phyloP scores from a whole-genome alignment of 92 coral and sea anemone genomes.

The Plumapathes pennacea region DNA sequence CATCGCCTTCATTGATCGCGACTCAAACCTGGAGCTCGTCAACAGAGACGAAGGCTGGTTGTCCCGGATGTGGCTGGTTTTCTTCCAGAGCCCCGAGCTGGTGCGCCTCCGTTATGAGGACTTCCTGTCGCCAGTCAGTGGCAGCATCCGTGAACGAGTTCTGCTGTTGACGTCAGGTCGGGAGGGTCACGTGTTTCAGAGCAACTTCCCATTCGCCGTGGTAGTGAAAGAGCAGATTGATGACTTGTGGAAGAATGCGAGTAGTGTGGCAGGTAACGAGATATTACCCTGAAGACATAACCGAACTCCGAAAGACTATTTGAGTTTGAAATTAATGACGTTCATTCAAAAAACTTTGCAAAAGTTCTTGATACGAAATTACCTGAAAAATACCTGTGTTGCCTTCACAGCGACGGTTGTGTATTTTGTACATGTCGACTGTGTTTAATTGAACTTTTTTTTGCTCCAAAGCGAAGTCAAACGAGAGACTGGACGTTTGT shows the following conservation, averaged over 20 bases:
- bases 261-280: conserved; percentile 54
- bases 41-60: conserved; percentile 39
- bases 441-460: no score
- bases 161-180: conserved; percentile 66
- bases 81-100: conserved; percentile 41
- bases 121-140: conserved; percentile 51
- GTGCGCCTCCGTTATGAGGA: conserved; percentile 57
- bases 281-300: no score
- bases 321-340: no score
- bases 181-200: conserved; percentile 50
- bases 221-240: conserved; percentile 61
- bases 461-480: no score
- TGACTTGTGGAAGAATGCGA: conserved; percentile 49
- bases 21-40: conserved; percentile 66
- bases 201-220: conserved; percentile 83
- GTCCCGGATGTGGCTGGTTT: conserved; percentile 53
- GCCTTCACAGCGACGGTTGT: no score
- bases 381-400: no score
- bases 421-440: no score
- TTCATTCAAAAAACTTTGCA: no score
- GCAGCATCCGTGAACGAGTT: conserved; percentile 61
- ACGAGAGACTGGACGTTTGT: no score
- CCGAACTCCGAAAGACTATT: no score
- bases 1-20: conserved; percentile 66
- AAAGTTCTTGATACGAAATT: no score